A percentile compares a stretch with the other conserved stretches of the same genome.
These are phyloP conservation scores for Cotesia chilonis DNA, from an alignment of 1,140 invertebrate genomes.

Conservation along the genomic window DNA sequence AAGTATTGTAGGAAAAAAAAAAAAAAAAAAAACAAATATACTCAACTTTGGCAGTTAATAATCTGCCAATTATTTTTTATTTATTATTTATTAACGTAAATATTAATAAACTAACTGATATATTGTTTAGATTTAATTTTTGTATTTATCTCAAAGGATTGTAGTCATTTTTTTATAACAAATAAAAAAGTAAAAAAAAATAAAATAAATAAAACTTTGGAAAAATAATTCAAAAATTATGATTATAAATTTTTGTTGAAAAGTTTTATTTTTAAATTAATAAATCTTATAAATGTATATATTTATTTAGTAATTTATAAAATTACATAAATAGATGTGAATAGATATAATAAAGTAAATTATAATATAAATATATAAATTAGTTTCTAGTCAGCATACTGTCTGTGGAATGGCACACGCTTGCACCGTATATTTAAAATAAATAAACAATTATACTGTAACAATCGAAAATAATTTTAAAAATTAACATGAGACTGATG, in stretches of 20 bases:
- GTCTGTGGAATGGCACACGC: constrained; percentile 50
- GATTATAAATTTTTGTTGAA: too few species aligned
- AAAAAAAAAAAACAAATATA: not conserved
- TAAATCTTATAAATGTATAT: constrained; percentile 37
- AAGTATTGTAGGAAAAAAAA: not conserved
- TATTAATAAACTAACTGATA: too few species aligned
- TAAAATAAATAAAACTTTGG: too few species aligned
- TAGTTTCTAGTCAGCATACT: constrained; percentile 59
- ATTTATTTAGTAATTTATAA: constrained; percentile 40
- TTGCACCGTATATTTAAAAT: not conserved
- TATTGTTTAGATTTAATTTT: too few species aligned
- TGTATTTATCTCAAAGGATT: too few species aligned
- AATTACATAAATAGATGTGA: constrained; percentile 47
- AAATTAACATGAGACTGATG: not conserved
- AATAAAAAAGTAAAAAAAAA: too few species aligned
- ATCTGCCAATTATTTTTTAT: too few species aligned
- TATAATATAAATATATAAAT: constrained; percentile 35
- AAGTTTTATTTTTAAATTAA: too few species aligned
- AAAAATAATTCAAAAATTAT: too few species aligned
- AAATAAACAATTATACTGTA: not conserved
- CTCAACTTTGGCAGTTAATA: not conserved
- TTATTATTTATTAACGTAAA: constrained; percentile 12
- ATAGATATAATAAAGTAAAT: constrained; percentile 41
- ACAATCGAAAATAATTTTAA: not conserved
- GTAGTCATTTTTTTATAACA: too few species aligned